Evolutionary conservation across 2,113 vertebrate genomes (phyloP), one percentile per base, ranked within the genome.

Genomic region (Mobula hypostoma): DNA sequence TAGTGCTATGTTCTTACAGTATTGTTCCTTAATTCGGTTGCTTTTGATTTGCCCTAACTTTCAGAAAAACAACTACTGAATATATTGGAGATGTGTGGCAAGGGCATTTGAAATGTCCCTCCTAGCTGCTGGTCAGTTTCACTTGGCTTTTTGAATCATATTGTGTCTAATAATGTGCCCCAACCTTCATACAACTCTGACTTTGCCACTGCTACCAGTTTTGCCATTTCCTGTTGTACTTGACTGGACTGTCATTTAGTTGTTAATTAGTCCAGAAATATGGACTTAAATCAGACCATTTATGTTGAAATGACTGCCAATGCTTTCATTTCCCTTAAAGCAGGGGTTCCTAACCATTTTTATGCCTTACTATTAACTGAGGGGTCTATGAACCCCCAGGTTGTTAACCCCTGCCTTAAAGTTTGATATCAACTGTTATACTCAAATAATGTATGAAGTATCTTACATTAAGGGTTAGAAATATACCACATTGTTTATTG

Each of bases 221-320:
- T 83, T 83, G 24, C 80, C 80, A 83, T 27, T 58, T 83, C 80
- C 80, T 24, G 9, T 58, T 8, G 48, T 58, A 27, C 29, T 19
- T 56, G 40, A 56, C 14, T 83, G 40, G 80, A n/a, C 85, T 32
- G 32, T 29, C 27, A 87, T 58, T 87, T 87, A 15, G 61, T 88
- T 66, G 27, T 66, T 27, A 88, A 88, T 88, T 88, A 14, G 85
- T 32, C 58, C 56, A 61, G n/a, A 88, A 32, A 88, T 88, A 88
- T 63, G 29, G 85, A 32, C 15, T 88, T 61, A 88, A 32, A 61
- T 66, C 58, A 15, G 58, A 29, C 85, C 63, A 88, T 66, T 90
- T 68, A 63, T 66, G 17, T 15, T 68, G 12, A 90, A 68, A 66
- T 63, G 63, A n/a, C 66, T 90, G 85, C 29, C 58, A 32, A 90